Evolutionary conservation across 1,140 invertebrate genomes (phyloP), one percentile per base, ranked within the genome.

Genomic region (Acromyrmex echinatior): DNA sequence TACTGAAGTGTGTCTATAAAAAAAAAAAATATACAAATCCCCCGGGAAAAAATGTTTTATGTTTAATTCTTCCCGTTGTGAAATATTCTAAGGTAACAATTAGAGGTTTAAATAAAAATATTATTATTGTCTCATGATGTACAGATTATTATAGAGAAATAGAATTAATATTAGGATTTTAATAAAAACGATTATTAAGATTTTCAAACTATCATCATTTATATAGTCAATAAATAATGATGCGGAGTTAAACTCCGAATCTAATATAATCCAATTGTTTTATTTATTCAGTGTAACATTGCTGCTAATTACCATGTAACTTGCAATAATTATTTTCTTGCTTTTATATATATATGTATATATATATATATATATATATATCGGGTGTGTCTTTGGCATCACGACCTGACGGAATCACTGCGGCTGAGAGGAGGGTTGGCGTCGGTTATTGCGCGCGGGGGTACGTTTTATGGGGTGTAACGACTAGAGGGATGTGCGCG

Each of bases 401-500:
- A 14, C 21, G 63, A 76, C 12, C n/a, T 65, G 65, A 18, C 12
- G 68, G 84, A 93, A 91, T 93, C 92, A 92, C 88, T 62, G 84
- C 68, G 80, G 10, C 31, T 28, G 79, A 91, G 82, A 89, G 80
- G 71, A 92, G 93, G 93, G 90, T 94, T 89, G 92, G 93, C 88
- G 93, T 93, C 88, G 91, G 92, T 93, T 94, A 93, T 94, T 92
- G 93, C 92, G 90, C 81, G 89, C 88, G 91, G 90, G 91, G 88
- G 90, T 92, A 92, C 86, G 92, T 89, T 95, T 94, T 94, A 94
- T 94, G 94, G 93, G 92, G 92, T 94, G 92, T 94, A 94, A 94
- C 94, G 93, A 92, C 89, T 92, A 63, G 53, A 91, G 89, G 90
- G 88, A 91, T 88, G 89, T 87, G 88, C 65, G 35, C 79, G 66